Conservation (phyloP, 2,113 vertebrate genomes). For the Coptodon rendalli region DNA sequence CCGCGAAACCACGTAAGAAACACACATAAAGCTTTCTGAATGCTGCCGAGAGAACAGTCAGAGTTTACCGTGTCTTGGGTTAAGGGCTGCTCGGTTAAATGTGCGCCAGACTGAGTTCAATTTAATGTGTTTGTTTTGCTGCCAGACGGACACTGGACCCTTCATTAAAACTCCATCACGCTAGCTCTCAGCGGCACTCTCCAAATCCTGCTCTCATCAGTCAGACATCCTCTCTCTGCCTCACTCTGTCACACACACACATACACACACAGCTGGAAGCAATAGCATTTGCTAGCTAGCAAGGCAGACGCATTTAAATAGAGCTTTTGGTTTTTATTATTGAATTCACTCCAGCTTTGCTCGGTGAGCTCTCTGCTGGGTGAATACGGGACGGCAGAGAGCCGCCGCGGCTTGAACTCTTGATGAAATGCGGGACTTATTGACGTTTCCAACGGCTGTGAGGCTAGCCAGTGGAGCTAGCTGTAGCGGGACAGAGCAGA, state of each 20-base stretch:
- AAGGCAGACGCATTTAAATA: slow-evolving; percentile 16
- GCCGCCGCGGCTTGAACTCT: neutral
- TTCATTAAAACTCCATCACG: slow-evolving; percentile 26
- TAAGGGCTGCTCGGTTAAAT: neutral
- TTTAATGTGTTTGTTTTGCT: neutral
- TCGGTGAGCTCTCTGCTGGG: neutral
- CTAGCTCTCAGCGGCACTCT: neutral
- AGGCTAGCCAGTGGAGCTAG: slow-evolving; percentile 44
- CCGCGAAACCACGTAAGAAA: slow-evolving; percentile 58
- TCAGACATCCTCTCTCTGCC: slow-evolving; percentile 29
- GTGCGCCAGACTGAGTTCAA: neutral
- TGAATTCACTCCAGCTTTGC: neutral
- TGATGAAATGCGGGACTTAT: neutral
- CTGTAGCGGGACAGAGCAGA: slow-evolving; percentile 55
- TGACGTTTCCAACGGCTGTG: slow-evolving; percentile 13
- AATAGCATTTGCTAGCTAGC: slow-evolving; percentile 55
- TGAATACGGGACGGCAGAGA: neutral
- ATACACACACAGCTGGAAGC: slow-evolving; percentile 34
- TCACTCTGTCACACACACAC: neutral
- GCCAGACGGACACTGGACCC: neutral
- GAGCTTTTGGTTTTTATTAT: neutral
- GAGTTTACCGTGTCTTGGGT: neutral
- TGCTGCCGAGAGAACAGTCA: neutral
- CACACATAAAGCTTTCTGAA: neutral
- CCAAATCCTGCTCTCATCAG: slow-evolving; percentile 42